phyloP scores from a whole-genome alignment of 2,888 invertebrate genomes.

The Drosophila greeni region DNA sequence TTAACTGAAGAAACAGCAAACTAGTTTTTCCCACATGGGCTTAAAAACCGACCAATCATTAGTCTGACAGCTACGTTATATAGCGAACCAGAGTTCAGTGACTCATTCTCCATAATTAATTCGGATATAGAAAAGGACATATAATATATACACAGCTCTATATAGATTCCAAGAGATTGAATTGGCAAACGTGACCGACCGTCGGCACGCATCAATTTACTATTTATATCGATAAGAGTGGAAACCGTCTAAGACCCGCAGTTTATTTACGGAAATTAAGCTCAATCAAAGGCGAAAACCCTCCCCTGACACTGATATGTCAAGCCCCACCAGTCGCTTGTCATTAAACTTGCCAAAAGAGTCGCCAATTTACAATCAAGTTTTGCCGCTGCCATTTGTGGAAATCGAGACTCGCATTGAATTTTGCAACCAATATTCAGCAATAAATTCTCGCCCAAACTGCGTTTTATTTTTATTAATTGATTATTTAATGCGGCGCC shows the following conservation, averaged over 20 bases:
- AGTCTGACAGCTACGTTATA: constrained; percentile 13
- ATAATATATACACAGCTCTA: background rate
- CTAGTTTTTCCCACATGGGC: constrained; percentile 12
- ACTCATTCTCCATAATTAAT: background rate
- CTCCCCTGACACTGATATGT: background rate
- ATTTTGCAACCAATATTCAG: constrained; percentile 29
- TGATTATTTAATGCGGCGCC: constrained; percentile 41
- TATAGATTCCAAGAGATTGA: background rate
- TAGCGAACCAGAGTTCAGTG: background rate
- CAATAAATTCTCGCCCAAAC: constrained; percentile 38
- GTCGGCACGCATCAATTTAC: constrained; percentile 4
- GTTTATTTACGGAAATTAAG: constrained; percentile 49
- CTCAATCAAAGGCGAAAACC: constrained; percentile 49
- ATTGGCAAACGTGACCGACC: constrained; percentile 9
- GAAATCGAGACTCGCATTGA: constrained; percentile 24
- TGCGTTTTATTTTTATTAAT: constrained; percentile 35
- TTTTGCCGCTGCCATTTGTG: constrained; percentile 15
- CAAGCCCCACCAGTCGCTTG: background rate
- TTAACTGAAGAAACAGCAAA: background rate
- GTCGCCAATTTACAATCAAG: constrained; percentile 35
- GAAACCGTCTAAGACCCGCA: background rate
- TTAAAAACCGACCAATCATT: constrained; percentile 20
- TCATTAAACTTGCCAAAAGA: constrained; percentile 32
- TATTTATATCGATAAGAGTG: constrained; percentile 14
- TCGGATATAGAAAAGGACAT: background rate